Base-by-base conservation (phyloP, 2,797 vertebrate species). In the Sibirionetta formosa region DNA sequence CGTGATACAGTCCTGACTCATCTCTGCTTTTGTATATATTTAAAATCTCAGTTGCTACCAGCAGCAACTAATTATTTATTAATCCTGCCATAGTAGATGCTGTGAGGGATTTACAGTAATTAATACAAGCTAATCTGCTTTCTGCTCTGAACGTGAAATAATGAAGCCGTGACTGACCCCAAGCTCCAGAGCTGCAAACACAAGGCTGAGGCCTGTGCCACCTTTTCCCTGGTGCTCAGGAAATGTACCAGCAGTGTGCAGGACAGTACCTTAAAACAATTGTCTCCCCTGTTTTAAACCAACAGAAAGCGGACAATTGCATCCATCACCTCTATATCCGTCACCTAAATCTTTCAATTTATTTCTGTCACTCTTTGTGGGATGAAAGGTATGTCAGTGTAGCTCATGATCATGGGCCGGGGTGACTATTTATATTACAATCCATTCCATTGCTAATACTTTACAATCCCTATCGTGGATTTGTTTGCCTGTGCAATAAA, bases 41-140 rank as follows among this genome's bases (percentile, higher is more conserved):
- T 87, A 60, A 94, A 93, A 94, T 50, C 72, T 83, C 84, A 66
- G 48, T 64, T 75, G 89, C 72, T 95, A 86, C 65, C 69, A 92
- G 82, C 86, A 93, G 65, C 48, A 70, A 84, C 73, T 91, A 93
- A 94, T 75, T 95, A 80, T 86, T 96, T 93, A 92, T 89, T 93
- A 96, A 94, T 96, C 88, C 86, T 64, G 80, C 53, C 79, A 91
- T n/a, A 88, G 72, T 93, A 89, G 71, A 90, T 68, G 84, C 76
- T 90, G 40, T 72, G 77, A 93, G 68, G 91, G 89, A 93, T 83
- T 94, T 89, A 85, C 26, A 86, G 65, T 65, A 93, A 96, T 94
- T 93, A 96, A 96, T 42, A 91, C n/a, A 72, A 78, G 58, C 22
- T 94, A 91, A 94, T 94, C 87, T 94, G 60, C 79, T 78, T 94